Evolutionary conservation across 1,140 invertebrate species (phyloP), one percentile per base, ranked within the genome.

Genomic region (Orussus abietinus): DNA sequence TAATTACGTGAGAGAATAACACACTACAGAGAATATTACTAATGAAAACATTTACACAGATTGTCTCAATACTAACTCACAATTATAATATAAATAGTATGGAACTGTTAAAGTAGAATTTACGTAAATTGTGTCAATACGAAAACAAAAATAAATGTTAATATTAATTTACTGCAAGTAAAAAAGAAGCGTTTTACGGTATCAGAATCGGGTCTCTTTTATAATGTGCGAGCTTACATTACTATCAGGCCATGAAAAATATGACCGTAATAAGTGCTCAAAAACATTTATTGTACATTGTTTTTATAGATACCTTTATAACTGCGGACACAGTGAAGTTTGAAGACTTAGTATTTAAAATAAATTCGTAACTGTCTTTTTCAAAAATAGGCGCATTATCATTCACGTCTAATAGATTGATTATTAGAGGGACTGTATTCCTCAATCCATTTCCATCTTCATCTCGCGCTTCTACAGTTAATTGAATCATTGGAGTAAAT

Each of bases 371-470:
- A 1, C 83, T 66, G 5, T 80, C 72, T 58, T 83, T 84, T 41
- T 88, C 82, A 56, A 95, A 96, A 36, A 81, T 72, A 11, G 92
- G 92, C 30, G 80, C 77, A 64, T 94, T 85, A 62, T 95, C 92
- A 66, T 95, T 95, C 11, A 92, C 82, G 69, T 93, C 90, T 42
- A 88, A 64, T 31, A 91, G 70, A 64, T 82, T 81, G 47, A 91
- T 80, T 38, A 84, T 78, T 30, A 93, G 76, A 41, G 80, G 78
- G 37, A 86, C 84, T 21, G 76, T 78, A 11, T 84, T 82, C 41
- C 76, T 79, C 51, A 88, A 80, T 17, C 90, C 91, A 50, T 80
- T 76, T 12, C 90, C 89, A 52, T 86, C 81, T 61, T 86, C 86
- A 66, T 95, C 92, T 51, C 84, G 78, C 15, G 91, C 92, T 74